Base-by-base conservation (phyloP, 2,888 invertebrate genomes). In the Julus scanicus region DNA sequence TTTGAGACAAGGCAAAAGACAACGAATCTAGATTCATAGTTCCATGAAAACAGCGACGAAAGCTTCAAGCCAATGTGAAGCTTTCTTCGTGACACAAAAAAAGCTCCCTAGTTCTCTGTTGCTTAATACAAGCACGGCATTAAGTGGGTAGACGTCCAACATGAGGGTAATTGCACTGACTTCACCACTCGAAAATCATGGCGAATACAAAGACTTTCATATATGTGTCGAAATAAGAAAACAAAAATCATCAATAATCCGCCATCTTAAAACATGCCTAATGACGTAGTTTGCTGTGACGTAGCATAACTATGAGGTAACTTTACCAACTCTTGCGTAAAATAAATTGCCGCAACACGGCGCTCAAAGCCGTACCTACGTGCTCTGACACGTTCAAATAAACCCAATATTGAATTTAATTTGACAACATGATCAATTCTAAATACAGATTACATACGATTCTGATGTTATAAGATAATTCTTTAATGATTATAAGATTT, bases 11-110 rank as follows among this genome's bases (percentile, higher is more conserved):
- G 95, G 98, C 97, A 96, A 97, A 96, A 95, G 97, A 97, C 95
- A 97, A 95, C 95, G 98, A 96, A 95, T 98, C 98, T 95, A 98
- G 97, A 96, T 97, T 97, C 97, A 97, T 97, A 97, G 96, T 97
- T 97, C 96, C 97, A 95, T 95, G 94, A 95, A 95, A 94, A 94
- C 95, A 94, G 95, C 95, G 94, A 95, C 96, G 96, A 97, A 97
- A 97, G 96, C 97, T 97, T 97, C 97, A 97, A 97, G 96, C 94
- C 94, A 94, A 94, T 95, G 96, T 96, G 96, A 96, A 96, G 96
- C 96, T 96, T 96, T 96, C 96, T 90, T 87, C 63, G 85, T 44
- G 49, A 88, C 71, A 88, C 71, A 84, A 53, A 44, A 89, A 89
- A 57, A 49, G 86, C 88, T 80, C 88, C 87, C 53, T 86, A 87